Percentiles rank a stretch among this genome's conserved stretches.
Conservation (phyloP, 92 coral and sea anemone species). For the Scolanthus callimorphus region DNA sequence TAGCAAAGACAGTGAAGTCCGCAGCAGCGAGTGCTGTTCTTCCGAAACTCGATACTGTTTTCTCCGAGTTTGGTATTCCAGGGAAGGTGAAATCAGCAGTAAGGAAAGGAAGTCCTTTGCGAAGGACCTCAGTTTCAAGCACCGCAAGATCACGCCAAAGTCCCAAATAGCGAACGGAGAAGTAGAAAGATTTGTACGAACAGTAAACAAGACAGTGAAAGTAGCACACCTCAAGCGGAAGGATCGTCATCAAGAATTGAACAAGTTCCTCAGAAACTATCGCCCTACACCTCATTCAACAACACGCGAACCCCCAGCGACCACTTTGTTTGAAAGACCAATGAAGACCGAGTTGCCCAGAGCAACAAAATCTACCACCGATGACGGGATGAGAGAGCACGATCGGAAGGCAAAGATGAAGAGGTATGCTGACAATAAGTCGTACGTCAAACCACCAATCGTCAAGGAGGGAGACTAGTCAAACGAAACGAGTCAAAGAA, state of each 20-base stretch:
- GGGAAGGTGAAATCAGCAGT: too few relatives aligned
- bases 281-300: too few relatives aligned
- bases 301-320: too few relatives aligned
- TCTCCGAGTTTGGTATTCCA: too few relatives aligned
- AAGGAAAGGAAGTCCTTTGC: constrained; percentile 23
- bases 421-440: constrained; percentile 32
- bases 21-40: too few relatives aligned
- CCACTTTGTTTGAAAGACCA: too few relatives aligned
- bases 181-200: constrained; percentile 51
- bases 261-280: constrained; percentile 41
- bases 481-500: constrained; percentile 16
- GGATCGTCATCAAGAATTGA: constrained; percentile 37
- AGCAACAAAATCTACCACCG: too few relatives aligned
- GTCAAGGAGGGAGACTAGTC: constrained; percentile 30
- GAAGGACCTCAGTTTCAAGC: constrained; percentile 36
- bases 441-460: constrained; percentile 36
- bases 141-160: too few relatives aligned
- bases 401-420: constrained; percentile 45
- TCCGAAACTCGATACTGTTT: too few relatives aligned
- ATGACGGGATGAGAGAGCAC: constrained; percentile 5
- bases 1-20: too few relatives aligned
- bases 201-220: constrained; percentile 41
- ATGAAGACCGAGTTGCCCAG: too few relatives aligned
- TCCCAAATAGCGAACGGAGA: constrained; percentile 67
- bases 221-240: constrained; percentile 38